Conservation (phyloP, 2,797 vertebrate genomes). For the Hippoglossus hippoglossus region DNA sequence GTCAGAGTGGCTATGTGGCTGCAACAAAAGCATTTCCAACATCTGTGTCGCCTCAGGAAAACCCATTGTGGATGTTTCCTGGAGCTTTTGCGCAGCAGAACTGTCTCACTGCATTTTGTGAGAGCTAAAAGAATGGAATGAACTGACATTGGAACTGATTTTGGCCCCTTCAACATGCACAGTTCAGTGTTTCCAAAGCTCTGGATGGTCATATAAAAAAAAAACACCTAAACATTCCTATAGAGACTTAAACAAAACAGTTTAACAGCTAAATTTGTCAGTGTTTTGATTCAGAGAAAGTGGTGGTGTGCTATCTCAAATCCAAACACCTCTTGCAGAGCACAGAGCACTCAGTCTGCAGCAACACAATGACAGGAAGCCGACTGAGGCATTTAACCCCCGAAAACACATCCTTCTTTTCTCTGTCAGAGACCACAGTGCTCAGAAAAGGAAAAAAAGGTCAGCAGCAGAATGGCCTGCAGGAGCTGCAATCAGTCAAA, state of each 20-base stretch:
- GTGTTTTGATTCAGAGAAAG: constrained; percentile 11
- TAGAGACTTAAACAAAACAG: background rate
- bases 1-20: background rate
- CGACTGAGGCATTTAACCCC: constrained; percentile 28
- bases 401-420: constrained; percentile 52
- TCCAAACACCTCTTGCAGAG: constrained; percentile 27
- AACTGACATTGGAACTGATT: too few species aligned
- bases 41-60: constrained; percentile 1
- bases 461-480: constrained; percentile 3
- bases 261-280: constrained; percentile 12
- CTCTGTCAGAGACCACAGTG: constrained; percentile 10
- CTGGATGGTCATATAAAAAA: too few species aligned
- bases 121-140: too few species aligned
- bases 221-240: background rate
- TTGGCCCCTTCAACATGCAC: too few species aligned
- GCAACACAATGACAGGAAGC: constrained; percentile 73
- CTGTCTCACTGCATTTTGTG: too few species aligned
- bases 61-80: background rate
- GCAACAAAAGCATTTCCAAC: constrained; percentile 13
- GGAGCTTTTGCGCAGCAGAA: constrained; percentile 1
- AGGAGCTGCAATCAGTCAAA: constrained; percentile 50
- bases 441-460: constrained; percentile 12
- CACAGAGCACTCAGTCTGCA: constrained; percentile 12
- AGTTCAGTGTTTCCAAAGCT: too few species aligned
- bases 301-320: constrained; percentile 19